Conservation (phyloP, 2,113 vertebrate species). For the Eleginops maclovinus region DNA sequence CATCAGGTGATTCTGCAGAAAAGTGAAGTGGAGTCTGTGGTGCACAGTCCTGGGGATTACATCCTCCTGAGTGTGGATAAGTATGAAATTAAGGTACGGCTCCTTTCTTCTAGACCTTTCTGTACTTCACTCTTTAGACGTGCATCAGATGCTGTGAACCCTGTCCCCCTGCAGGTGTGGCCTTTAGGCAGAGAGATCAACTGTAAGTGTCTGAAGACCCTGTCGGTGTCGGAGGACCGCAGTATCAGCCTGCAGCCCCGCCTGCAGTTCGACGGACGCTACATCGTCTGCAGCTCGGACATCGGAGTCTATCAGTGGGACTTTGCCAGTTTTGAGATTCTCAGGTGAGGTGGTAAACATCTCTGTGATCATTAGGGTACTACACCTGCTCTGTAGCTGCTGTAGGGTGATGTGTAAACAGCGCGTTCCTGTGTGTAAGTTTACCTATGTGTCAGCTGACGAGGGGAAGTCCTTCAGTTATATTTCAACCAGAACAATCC, state of each 20-base stretch:
- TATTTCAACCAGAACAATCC: too few relatives aligned
- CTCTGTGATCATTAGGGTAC: not conserved
- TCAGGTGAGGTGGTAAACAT: slow-evolving; percentile 86
- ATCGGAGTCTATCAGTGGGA: slow-evolving; percentile 98
- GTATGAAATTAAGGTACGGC: slow-evolving; percentile 96
- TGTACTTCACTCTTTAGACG: not conserved
- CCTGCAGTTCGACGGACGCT: slow-evolving; percentile 96
- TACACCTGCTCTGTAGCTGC: not conserved
- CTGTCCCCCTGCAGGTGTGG: slow-evolving; percentile 88
- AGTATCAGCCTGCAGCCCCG: slow-evolving; percentile 96
- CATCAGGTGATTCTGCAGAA: slow-evolving; percentile 94
- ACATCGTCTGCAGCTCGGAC: slow-evolving; percentile 97
- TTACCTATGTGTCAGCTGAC: too few relatives aligned
- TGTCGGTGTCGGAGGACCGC: slow-evolving; percentile 95
- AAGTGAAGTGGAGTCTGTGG: slow-evolving; percentile 95
- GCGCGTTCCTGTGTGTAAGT: not conserved
- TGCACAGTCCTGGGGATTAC: slow-evolving; percentile 96
- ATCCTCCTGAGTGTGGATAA: slow-evolving; percentile 98
- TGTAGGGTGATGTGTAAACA: too few relatives aligned
- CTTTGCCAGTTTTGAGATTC: slow-evolving; percentile 96
- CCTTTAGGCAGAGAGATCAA: slow-evolving; percentile 98
- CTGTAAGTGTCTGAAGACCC: slow-evolving; percentile 95
- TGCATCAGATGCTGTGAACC: not conserved
- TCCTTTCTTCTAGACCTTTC: not conserved
- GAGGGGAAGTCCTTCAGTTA: too few relatives aligned